Evolutionary conservation across 2,888 invertebrate species (phyloP), one percentile per base, ranked within the genome.

Genomic region (Globia sparganii): DNA sequence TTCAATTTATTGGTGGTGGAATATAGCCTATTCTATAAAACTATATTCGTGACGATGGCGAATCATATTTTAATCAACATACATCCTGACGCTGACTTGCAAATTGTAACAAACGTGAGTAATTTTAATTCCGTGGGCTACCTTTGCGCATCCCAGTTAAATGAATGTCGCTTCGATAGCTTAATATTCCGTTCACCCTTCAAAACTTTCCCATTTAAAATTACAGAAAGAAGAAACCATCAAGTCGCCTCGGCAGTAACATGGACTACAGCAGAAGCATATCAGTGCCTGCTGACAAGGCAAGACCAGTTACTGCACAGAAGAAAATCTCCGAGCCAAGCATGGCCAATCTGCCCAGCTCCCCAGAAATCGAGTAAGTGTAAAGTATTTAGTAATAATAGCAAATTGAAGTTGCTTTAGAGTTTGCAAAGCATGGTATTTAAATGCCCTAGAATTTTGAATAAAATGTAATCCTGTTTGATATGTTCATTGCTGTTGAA

Each of bases 191-290:
- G 6, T 28, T 15, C 15, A 56, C 2, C 15, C 1, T 15, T 31
- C 3, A 53, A 58, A 49, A 68, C 4, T 0, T 34, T 11, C 3
- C 9, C 11, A 6, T 49, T n/a, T 25, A 21, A 74, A 61, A 31
- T 87, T 88, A 18, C 88, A 98, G 98, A 91, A 97, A 98, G 95
- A 98, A 98, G 95, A 98, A 98, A 91, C 97, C 97, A 86, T 95
- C 97, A 61, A 97, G 97, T 87, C 94, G 97, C 85, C 94, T 97
- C 67, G 94, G 97, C 4, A 95, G 95, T 71, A 96, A 91, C 70
- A 97, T 98, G 75, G 99, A 99, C 91, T 98, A 98, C 91, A 98
- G 97, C 87, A 97, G 99, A 80, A 99, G 99, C 91, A 98, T 99
- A 86, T 99, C 99, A 0, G 98, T 99, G 2, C 99, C 99, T 0